Evolutionary conservation across 2,797 vertebrate species (phyloP).

Genomic region (Lophotriccus pileatus): DNA sequence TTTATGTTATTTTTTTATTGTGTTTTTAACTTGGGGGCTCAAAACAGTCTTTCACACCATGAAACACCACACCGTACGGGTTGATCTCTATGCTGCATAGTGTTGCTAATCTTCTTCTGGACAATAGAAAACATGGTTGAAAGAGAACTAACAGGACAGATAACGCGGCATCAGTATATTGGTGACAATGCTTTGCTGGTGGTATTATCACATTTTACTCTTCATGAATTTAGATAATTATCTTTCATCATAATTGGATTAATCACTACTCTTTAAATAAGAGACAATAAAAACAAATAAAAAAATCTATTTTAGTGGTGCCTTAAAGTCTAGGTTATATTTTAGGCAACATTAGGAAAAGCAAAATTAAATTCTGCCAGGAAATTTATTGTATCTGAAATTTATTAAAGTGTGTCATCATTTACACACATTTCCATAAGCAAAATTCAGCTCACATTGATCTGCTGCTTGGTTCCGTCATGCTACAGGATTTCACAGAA

Average conservation of each 20-base stretch:
- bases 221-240: background rate
- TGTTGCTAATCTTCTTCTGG: background rate
- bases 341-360: background rate
- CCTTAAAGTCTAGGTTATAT: too few species aligned
- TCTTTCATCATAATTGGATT: background rate
- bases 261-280: background rate
- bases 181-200: background rate
- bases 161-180: background rate
- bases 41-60: background rate
- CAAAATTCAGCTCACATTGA: background rate
- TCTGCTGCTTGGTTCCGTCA: background rate
- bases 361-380: background rate
- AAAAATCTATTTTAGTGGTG: background rate
- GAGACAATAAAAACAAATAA: background rate
- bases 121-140: background rate
- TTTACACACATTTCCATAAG: background rate
- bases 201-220: background rate
- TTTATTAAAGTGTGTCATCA: background rate
- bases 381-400: background rate
- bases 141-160: background rate
- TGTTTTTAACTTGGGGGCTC: background rate
- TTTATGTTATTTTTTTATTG: background rate
- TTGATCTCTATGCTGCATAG: background rate
- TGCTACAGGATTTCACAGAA: background rate
- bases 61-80: background rate